Percentiles rank a stretch among this genome's conserved stretches.
These are phyloP conservation scores for Nothoprocta perdicaria DNA, from an alignment of 2,113 vertebrate genomes.

Conservation along the genomic window DNA sequence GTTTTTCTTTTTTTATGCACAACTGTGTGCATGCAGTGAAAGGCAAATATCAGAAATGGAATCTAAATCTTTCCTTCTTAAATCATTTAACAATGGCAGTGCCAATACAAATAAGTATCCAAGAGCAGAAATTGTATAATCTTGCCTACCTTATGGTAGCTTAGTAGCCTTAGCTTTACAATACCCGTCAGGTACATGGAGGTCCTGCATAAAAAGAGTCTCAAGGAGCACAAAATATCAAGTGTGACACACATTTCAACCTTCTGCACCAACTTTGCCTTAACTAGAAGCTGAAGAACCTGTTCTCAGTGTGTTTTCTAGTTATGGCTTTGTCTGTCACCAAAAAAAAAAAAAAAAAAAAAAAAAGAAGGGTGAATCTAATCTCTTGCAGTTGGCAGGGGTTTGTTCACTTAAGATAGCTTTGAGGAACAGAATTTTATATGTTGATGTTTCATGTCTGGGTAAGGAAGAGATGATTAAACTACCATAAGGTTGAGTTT, in stretches of 20 bases:
- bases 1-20: neutral
- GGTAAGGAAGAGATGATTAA: slow-evolving; percentile 25
- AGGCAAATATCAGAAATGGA: neutral
- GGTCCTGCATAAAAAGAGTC: neutral
- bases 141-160: neutral
- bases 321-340: neutral
- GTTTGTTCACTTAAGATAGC: slow-evolving; percentile 41
- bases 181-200: neutral
- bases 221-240: neutral
- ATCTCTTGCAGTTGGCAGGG: neutral
- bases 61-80: neutral
- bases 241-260: neutral
- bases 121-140: neutral
- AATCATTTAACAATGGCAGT: neutral
- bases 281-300: neutral
- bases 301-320: neutral
- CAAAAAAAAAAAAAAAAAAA: too few relatives aligned
- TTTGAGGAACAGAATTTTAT: slow-evolving; percentile 57
- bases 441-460: slow-evolving; percentile 14
- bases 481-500: neutral
- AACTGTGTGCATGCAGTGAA: neutral
- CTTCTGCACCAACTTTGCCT: neutral
- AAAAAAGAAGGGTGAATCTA: neutral
- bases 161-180: neutral
- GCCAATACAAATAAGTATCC: neutral